A percentile compares a stretch with the other conserved stretches of the same genome.
phyloP scores from a whole-genome alignment of 1,140 invertebrate genomes.

The Oryzaephilus surinamensis region DNA sequence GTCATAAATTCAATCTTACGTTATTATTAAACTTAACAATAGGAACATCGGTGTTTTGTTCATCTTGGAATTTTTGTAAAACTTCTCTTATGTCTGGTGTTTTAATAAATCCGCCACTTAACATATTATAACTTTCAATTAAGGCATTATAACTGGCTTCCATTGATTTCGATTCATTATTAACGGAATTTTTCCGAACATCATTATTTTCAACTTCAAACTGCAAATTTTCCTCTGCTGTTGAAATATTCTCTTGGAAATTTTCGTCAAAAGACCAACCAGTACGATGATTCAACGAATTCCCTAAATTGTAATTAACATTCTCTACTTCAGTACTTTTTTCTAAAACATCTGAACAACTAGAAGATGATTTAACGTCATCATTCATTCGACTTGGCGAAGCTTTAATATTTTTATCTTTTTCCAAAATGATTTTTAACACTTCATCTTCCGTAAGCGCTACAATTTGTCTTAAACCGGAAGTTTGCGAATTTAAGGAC shows the following conservation, averaged over 20 bases:
- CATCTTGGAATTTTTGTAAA: conserved; percentile 28
- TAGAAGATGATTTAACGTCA: conserved; percentile 11
- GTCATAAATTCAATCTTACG: too few relatives aligned
- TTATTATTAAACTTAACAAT: conserved; percentile 10
- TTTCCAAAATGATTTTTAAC: conserved; percentile 51
- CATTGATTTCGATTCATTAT: conserved; percentile 30
- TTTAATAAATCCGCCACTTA: conserved; percentile 39
- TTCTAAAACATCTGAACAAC: conserved; percentile 13
- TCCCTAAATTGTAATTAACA: conserved; percentile 39
- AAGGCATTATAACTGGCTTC: conserved; percentile 41
- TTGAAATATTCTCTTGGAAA: conserved; percentile 18
- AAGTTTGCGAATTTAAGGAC: conserved; percentile 34
- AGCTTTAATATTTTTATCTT: conserved; percentile 21
- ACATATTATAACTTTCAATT: conserved; percentile 44
- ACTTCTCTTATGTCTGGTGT: conserved; percentile 53
- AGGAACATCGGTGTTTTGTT: conserved; percentile 9
- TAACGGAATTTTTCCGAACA: background rate
- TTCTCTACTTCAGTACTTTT: conserved; percentile 18
- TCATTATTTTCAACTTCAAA: conserved; percentile 1
- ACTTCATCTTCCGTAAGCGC: conserved; percentile 52
- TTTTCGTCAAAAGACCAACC: conserved; percentile 60
- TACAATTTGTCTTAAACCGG: conserved; percentile 40
- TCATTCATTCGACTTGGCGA: conserved; percentile 6
- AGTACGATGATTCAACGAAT: conserved; percentile 50
- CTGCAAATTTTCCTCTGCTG: conserved; percentile 15